Evolutionary conservation across 2,888 invertebrate genomes (phyloP), one percentile per base, ranked within the genome.

Genomic region (Tortricodes alternella): DNA sequence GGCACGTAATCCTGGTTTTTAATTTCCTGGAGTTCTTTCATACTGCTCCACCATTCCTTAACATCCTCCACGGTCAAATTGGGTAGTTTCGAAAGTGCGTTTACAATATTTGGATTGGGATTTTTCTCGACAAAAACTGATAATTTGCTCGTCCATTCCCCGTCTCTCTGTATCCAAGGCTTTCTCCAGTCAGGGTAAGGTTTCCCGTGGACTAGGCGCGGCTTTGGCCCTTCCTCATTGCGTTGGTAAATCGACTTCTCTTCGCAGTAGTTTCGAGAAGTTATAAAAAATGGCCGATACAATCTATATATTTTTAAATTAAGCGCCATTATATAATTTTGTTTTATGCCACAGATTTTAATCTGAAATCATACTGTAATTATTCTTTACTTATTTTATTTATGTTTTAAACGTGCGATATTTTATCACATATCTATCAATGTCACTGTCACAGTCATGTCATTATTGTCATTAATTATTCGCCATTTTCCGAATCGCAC

Each of bases 121-220:
- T 78, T 85, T 63, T 80, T 85, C 56, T 83, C 80, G 7, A 83
- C 71, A 66, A 94, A 94, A 6, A 92, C 66, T 38, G 92, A 91
- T 0, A 95, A 75, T 68, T 93, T 92, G 62, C 88, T 91, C 57
- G 83, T 89, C 89, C 92, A 92, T 67, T 92, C 91, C 1, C 91
- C 92, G 0, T 92, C 89, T 16, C 92, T 84, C 53, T 94, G 83
- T 48, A 91, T 90, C 84, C 92, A 92, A 0, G 93, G 92, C 41
- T 88, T 92, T n/a, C 94, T 86, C 94, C 94, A 94, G 43, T 92
- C 83, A 24, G 93, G 78, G 58, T 91, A 92, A 37, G 78, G 75
- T 68, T 92, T 82, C 3, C 89, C 90, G 46, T 83, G 70, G 0
- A 86, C 74, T 35, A 62, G 64, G 13, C 81, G 78, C 23, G 79